A percentile compares a stretch with the other conserved stretches of the same genome.
These are phyloP conservation scores for Choloepus didactylus DNA, from an alignment of 2,797 vertebrate genomes.

Conservation along the genomic window DNA sequence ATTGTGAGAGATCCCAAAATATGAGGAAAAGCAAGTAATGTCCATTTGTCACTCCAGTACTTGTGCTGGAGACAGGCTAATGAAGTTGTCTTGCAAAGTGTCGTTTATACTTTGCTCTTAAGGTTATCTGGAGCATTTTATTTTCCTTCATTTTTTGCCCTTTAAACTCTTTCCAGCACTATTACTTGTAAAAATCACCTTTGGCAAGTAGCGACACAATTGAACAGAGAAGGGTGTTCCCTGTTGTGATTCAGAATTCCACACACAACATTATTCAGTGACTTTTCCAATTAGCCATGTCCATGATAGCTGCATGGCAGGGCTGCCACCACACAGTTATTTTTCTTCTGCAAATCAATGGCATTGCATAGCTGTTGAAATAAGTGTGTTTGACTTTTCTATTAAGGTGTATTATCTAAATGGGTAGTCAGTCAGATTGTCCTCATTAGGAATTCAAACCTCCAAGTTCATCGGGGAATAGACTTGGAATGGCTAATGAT, in stretches of 20 bases:
- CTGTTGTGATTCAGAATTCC: slow-evolving; percentile 23
- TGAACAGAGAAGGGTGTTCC: background rate
- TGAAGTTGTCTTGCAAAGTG: slow-evolving; percentile 42
- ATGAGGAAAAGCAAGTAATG: slow-evolving; percentile 56
- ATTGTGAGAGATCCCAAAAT: slow-evolving; percentile 11
- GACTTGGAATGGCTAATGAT: slow-evolving; percentile 75
- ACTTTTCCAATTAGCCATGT: slow-evolving; percentile 51
- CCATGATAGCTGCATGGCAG: background rate
- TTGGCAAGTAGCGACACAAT: background rate
- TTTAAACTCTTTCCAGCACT: slow-evolving; percentile 51
- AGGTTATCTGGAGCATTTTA: slow-evolving; percentile 45
- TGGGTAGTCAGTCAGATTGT: slow-evolving; percentile 67
- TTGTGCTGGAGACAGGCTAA: slow-evolving; percentile 31
- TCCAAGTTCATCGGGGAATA: slow-evolving; percentile 72
- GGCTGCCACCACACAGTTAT: background rate
- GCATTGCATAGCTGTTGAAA: slow-evolving; percentile 52
- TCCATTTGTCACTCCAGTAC: background rate
- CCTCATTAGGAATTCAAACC: slow-evolving; percentile 76
- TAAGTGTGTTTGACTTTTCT: slow-evolving; percentile 77
- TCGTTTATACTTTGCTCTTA: slow-evolving; percentile 52
- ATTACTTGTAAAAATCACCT: background rate
- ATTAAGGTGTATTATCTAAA: slow-evolving; percentile 74
- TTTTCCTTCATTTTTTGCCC: slow-evolving; percentile 26
- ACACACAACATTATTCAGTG: slow-evolving; percentile 28
- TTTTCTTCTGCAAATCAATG: slow-evolving; percentile 60